Percentiles rank a stretch among this genome's conserved stretches.
Evolutionary conservation across 2,888 invertebrate species (phyloP).

Genomic region (Listrodromus nycthemerus): DNA sequence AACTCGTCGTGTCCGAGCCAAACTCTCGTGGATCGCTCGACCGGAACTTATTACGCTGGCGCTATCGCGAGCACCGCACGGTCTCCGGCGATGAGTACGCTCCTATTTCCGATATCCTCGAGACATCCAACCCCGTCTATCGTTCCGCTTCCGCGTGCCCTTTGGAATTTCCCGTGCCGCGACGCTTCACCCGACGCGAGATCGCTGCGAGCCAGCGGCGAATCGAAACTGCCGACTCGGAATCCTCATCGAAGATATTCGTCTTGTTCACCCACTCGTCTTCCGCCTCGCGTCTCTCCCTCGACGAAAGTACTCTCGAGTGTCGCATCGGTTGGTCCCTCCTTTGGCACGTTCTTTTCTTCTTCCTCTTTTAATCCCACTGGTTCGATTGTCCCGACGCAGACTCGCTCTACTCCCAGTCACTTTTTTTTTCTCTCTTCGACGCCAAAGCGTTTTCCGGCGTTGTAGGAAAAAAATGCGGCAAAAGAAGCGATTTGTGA

Average conservation of each 20-base stretch:
- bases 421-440: not conserved
- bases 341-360: slow-evolving; percentile 59
- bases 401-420: slow-evolving; percentile 1
- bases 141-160: slow-evolving; percentile 39
- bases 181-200: slow-evolving; percentile 29
- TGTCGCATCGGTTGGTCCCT: slow-evolving; percentile 58
- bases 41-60: slow-evolving; percentile 56
- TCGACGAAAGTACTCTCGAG: slow-evolving; percentile 57
- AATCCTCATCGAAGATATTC: slow-evolving; percentile 42
- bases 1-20: slow-evolving; percentile 43
- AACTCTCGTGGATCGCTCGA: slow-evolving; percentile 47
- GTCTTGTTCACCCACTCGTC: not conserved
- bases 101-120: slow-evolving; percentile 29
- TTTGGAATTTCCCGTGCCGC: slow-evolving; percentile 26
- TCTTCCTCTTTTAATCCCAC: slow-evolving; percentile 33
- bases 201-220: slow-evolving; percentile 4
- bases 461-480: slow-evolving; percentile 28
- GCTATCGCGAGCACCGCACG: slow-evolving; percentile 58
- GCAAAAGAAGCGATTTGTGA: slow-evolving; percentile 40
- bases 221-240: slow-evolving; percentile 46
- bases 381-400: slow-evolving; percentile 41
- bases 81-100: slow-evolving; percentile 17
- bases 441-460: not conserved
- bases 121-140: slow-evolving; percentile 22
- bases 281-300: slow-evolving; percentile 20